A percentile compares a stretch with the other conserved stretches of the same genome.
phyloP scores from a whole-genome alignment of 2,888 invertebrate genomes.

The Atethmia centrago region DNA sequence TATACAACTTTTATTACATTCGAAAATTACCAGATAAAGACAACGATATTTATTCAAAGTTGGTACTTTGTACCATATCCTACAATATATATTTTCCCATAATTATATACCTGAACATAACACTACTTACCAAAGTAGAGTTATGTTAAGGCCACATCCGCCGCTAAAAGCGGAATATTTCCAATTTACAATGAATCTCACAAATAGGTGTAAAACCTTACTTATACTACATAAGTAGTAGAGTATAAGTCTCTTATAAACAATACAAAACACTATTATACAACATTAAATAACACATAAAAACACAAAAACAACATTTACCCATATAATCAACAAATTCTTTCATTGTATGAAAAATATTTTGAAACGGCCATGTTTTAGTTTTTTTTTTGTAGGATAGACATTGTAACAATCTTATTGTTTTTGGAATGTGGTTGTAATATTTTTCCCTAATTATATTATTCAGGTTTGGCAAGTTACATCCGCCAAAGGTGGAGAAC shows the following conservation, averaged over 20 bases:
- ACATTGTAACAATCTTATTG: neutral
- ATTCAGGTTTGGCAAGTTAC: neutral
- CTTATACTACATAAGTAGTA: neutral
- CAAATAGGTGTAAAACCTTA: neutral
- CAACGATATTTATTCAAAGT: neutral
- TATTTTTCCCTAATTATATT: neutral
- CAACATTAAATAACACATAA: neutral
- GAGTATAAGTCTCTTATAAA: too few species aligned
- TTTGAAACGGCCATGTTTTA: neutral
- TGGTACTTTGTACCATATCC: too few species aligned
- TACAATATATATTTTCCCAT: too few species aligned
- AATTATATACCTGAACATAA: too few species aligned
- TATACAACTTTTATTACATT: neutral
- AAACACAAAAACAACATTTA: neutral
- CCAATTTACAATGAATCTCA: neutral
- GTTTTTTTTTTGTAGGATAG: neutral
- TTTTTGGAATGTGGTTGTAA: neutral
- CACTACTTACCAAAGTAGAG: neutral
- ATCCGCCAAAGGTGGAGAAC: neutral
- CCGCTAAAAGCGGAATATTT: neutral
- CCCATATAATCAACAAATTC: neutral
- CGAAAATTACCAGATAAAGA: neutral
- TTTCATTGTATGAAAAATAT: neutral
- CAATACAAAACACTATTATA: neutral
- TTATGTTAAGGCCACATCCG: neutral